These are phyloP conservation scores for Ifrita kowaldi DNA, from an alignment of 2,113 vertebrate genomes.

Conservation along the genomic window DNA sequence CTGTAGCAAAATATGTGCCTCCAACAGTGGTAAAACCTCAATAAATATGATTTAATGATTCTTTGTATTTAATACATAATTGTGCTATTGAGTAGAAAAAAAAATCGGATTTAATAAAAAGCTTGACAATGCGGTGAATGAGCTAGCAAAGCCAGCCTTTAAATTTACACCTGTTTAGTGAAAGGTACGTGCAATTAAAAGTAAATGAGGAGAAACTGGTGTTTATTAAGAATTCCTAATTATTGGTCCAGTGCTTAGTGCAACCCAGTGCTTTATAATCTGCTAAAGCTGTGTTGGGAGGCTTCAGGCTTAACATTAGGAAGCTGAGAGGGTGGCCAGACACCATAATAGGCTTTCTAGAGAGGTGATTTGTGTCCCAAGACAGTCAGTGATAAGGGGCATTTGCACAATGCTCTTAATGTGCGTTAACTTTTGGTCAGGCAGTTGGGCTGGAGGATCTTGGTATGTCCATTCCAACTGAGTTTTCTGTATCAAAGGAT, in stretches of 20 bases:
- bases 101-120: background rate
- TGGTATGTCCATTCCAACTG: background rate
- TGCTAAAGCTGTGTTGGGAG: background rate
- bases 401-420: background rate
- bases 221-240: background rate
- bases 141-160: background rate
- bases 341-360: background rate
- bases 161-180: background rate
- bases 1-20: slow-evolving; percentile 1
- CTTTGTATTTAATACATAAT: background rate
- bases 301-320: background rate
- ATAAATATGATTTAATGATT: background rate
- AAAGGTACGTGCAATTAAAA: background rate
- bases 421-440: background rate
- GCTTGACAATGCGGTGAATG: background rate
- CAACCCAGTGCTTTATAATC: background rate
- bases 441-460: rapidly evolving
- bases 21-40: background rate
- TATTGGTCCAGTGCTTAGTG: background rate
- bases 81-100: background rate
- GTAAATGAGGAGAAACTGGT: background rate
- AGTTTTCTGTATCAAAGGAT: background rate
- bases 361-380: background rate
- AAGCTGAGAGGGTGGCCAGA: background rate
- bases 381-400: background rate